Conservation (phyloP, 2,797 vertebrate genomes). For the Tadarida brasiliensis region DNA sequence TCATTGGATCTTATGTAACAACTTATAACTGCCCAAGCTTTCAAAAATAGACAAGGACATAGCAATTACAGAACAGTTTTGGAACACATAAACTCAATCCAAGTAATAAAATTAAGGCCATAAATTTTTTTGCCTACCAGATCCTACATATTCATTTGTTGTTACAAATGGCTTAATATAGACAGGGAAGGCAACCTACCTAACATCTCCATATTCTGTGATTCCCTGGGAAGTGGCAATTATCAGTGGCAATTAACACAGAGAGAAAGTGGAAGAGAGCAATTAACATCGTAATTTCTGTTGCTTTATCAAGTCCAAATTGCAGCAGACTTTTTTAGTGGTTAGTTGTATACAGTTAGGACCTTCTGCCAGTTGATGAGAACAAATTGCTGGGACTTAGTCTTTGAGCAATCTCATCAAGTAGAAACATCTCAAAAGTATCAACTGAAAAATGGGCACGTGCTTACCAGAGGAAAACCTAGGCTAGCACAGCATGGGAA, state of each 20-base stretch:
- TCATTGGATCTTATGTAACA: constrained; percentile 68
- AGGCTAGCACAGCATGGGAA: neutral
- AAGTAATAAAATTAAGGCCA: constrained; percentile 76
- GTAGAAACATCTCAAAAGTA: constrained; percentile 35
- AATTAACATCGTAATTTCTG: constrained; percentile 64
- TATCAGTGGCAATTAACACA: constrained; percentile 47
- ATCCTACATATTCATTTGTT: constrained; percentile 66
- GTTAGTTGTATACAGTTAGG: constrained; percentile 57
- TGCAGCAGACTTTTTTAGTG: constrained; percentile 31
- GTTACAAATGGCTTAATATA: constrained; percentile 72
- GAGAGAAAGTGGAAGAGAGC: constrained; percentile 41
- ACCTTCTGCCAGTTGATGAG: constrained; percentile 27
- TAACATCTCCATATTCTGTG: constrained; percentile 38
- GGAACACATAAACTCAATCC: constrained; percentile 56
- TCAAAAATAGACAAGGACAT: constrained; percentile 63
- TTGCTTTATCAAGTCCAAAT: constrained; percentile 38
- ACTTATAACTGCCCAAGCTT: constrained; percentile 54
- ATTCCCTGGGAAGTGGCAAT: constrained; percentile 65
- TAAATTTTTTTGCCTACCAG: constrained; percentile 70
- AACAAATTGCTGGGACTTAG: constrained; percentile 13
- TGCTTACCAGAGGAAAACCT: constrained; percentile 8
- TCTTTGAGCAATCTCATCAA: neutral
- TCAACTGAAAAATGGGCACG: neutral
- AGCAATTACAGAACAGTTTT: constrained; percentile 66
- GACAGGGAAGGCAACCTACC: constrained; percentile 1